Base-by-base conservation (phyloP, 2,113 vertebrate species). In the Chloebia gouldiae region DNA sequence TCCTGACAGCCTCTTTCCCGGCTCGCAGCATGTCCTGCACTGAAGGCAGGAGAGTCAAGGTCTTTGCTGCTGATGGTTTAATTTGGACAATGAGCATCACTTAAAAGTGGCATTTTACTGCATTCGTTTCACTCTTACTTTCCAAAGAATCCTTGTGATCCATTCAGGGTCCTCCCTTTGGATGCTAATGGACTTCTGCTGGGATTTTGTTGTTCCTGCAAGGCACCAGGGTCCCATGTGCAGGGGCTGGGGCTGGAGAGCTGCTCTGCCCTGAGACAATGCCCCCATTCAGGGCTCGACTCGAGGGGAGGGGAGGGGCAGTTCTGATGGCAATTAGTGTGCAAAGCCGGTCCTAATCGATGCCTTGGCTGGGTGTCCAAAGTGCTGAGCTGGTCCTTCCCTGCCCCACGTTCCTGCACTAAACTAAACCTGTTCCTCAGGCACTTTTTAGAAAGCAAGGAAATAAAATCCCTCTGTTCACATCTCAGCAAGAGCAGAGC, bases 151-250 rank as follows among this genome's bases (percentile, higher is more conserved):
- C 31, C 91, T 54, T 81, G 61, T 73, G 80, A 71, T 84, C 79
- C 84, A 80, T 95, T 84, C 81, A 94, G 13, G 82, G 88, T 61
- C 51, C 75, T 71, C 89, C 93, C 93, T 91, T 83, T 75, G 95
- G 95, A 95, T 96, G 91, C 93, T 96, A 95, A 96, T 95, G 83
- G 90, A 35, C 70, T 92, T 88, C 61, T 90, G 94, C 93, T 94
- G 93, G 45, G 93, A 42, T 96, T 92, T 87, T 94, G 93, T 89
- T 87, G 88, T 78, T 63, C 1, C 51, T 81, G 16, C 1, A 15
- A 13, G 76, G 94, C 90, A n/a, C 72, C 89, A 20, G 75, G 81
- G 89, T 96, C 84, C 85, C 68, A 0, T 73, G 70, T 33, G 81
- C 85, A 53, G 87, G 85, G 86, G 60, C 76, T 57, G 7, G 59